Evolutionary conservation across 2,113 vertebrate genomes (phyloP).

Genomic region (Chlamydotis undulata): DNA sequence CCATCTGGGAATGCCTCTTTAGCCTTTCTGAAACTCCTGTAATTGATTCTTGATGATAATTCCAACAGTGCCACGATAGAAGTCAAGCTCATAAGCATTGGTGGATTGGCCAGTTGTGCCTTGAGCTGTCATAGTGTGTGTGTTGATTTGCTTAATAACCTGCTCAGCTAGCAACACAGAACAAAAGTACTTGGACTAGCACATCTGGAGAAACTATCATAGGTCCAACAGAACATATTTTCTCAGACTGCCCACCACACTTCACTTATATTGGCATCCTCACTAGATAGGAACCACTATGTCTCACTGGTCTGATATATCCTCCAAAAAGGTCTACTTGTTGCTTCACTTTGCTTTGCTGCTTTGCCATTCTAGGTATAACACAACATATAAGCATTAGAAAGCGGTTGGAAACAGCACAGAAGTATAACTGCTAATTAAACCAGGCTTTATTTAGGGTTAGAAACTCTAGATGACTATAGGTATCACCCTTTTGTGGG

Average conservation of each 20-base stretch:
- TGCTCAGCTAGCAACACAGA: neutral
- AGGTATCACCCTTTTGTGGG: neutral
- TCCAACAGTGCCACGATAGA: neutral
- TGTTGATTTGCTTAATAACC: neutral
- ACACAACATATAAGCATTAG: neutral
- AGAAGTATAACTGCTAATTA: neutral
- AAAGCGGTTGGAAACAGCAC: neutral
- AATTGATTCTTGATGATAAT: neutral
- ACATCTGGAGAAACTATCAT: neutral
- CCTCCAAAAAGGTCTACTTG: neutral
- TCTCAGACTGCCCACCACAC: neutral
- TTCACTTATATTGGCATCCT: neutral
- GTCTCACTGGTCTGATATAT: neutral
- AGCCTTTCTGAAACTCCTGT: neutral
- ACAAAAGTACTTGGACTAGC: neutral
- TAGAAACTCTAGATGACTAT: neutral
- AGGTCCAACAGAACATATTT: neutral
- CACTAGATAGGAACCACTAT: neutral
- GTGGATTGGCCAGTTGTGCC: neutral
- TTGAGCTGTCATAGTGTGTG: neutral
- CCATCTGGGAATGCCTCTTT: neutral
- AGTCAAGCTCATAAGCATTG: neutral
- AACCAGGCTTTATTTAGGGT: neutral
- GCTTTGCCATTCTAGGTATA: neutral
- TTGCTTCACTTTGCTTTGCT: neutral